Conservation (phyloP, 2,888 invertebrate species). For the Chesias legatella region DNA sequence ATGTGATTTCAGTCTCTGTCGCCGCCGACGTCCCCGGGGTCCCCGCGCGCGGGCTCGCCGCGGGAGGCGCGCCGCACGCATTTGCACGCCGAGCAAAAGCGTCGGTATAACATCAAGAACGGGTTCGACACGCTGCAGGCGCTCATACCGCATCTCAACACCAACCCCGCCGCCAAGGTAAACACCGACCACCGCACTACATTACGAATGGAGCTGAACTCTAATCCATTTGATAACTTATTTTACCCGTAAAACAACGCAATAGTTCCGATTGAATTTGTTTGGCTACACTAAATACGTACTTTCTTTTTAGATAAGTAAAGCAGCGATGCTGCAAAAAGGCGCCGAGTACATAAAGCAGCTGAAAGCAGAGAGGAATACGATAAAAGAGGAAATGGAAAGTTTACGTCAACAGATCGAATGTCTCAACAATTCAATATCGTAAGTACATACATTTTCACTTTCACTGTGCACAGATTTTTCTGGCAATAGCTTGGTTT, state of each 20-base stretch:
- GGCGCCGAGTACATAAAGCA: constrained; percentile 97
- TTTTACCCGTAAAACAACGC: no score
- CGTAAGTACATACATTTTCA: constrained; percentile 80
- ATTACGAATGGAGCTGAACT: no score
- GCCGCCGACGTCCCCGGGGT: constrained; percentile 83
- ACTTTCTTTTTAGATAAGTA: constrained; percentile 84
- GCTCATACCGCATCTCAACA: constrained; percentile 93
- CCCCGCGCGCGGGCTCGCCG: constrained; percentile 61
- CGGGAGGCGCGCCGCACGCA: constrained; percentile 92
- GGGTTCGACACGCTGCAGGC: constrained; percentile 97
- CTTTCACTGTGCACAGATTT: no score
- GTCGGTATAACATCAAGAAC: constrained; percentile 96
- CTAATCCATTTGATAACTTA: no score
- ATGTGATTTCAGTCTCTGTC: constrained; percentile 48
- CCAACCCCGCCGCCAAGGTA: constrained; percentile 94
- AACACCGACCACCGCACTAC: no score
- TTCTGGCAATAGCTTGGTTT: no score
- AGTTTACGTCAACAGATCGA: constrained; percentile 93
- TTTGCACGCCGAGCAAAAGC: constrained; percentile 97
- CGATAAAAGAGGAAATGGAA: constrained; percentile 95
- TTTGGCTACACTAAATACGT: not conserved
- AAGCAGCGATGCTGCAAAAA: constrained; percentile 98
- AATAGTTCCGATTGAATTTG: not conserved
- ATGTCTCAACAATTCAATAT: constrained; percentile 92
- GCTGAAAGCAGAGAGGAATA: constrained; percentile 90